phyloP scores from a whole-genome alignment of 2,888 invertebrate species.

The Leptura quadrifasciata region DNA sequence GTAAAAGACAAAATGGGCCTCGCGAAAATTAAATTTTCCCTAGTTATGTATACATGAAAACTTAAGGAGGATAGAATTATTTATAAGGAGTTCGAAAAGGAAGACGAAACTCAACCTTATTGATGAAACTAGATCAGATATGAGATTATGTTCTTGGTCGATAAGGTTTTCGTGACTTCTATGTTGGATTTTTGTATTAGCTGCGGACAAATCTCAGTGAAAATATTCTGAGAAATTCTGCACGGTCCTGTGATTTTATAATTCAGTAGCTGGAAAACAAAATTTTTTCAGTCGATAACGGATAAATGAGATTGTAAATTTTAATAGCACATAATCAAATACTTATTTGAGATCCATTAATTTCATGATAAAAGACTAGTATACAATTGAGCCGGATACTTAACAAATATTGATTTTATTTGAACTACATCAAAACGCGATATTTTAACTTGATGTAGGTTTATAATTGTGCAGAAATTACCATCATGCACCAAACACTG shows the following conservation, averaged over 20 bases:
- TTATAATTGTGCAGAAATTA: no score
- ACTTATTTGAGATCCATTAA: not conserved
- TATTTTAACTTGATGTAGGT: no score
- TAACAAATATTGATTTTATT: no score
- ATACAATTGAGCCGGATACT: no score
- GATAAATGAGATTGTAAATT: not conserved
- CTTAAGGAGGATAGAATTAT: constrained; percentile 16
- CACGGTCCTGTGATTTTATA: not conserved
- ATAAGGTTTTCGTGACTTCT: not conserved
- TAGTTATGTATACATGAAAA: constrained; percentile 12
- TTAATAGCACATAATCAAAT: not conserved
- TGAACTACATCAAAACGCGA: no score
- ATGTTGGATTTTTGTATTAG: not conserved
- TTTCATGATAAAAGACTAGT: no score
- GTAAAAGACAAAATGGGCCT: not conserved
- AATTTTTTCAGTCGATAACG: not conserved
- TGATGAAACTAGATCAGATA: constrained; percentile 12
- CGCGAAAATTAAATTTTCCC: constrained; percentile 14
- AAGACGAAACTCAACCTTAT: not conserved
- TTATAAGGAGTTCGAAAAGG: constrained; percentile 8
- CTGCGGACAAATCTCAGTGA: not conserved
- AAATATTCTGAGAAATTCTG: not conserved
- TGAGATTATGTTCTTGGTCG: constrained; percentile 3
- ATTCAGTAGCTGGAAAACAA: not conserved
- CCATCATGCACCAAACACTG: no score